A percentile compares a stretch with the other conserved stretches of the same genome.
These are phyloP conservation scores for Helostoma temminkii DNA, from an alignment of 2,797 vertebrate species.

Conservation along the genomic window DNA sequence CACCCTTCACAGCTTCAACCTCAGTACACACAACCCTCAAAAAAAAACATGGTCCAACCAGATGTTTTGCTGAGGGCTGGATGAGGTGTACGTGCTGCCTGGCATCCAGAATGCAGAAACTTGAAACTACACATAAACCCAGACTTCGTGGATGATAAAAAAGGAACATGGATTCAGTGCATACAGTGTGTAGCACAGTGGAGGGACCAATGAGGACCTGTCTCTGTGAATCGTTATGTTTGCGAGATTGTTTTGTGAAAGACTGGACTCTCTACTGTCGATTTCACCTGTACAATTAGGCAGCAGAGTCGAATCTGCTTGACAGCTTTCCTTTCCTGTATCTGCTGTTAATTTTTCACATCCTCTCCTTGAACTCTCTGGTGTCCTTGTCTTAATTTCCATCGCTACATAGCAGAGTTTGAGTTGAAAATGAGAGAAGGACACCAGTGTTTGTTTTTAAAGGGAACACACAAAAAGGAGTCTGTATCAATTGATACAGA, in stretches of 20 bases:
- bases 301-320: slow-evolving; percentile 27
- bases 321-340: background rate
- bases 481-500: background rate
- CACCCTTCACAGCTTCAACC: slow-evolving; percentile 35
- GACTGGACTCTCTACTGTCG: slow-evolving; percentile 25
- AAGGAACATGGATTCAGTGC: slow-evolving; percentile 41
- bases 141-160: slow-evolving; percentile 42
- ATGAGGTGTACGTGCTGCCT: slow-evolving; percentile 35
- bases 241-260: slow-evolving; percentile 40
- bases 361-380: background rate
- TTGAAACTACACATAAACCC: slow-evolving; percentile 46
- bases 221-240: slow-evolving; percentile 31
- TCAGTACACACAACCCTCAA: slow-evolving; percentile 28
- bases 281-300: slow-evolving; percentile 71
- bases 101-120: slow-evolving; percentile 62
- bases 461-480: slow-evolving; percentile 29
- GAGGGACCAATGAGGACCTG: slow-evolving; percentile 43
- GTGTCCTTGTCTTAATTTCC: slow-evolving; percentile 21
- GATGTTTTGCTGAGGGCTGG: slow-evolving; percentile 32
- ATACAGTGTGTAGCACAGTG: slow-evolving; percentile 27
- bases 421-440: slow-evolving; percentile 13
- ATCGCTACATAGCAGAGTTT: slow-evolving; percentile 4
- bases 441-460: background rate
- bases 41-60: slow-evolving; percentile 27
- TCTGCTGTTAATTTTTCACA: slow-evolving; percentile 7